Conservation (phyloP, 2,113 vertebrate species). For the Rhadina sibilatrix region DNA sequence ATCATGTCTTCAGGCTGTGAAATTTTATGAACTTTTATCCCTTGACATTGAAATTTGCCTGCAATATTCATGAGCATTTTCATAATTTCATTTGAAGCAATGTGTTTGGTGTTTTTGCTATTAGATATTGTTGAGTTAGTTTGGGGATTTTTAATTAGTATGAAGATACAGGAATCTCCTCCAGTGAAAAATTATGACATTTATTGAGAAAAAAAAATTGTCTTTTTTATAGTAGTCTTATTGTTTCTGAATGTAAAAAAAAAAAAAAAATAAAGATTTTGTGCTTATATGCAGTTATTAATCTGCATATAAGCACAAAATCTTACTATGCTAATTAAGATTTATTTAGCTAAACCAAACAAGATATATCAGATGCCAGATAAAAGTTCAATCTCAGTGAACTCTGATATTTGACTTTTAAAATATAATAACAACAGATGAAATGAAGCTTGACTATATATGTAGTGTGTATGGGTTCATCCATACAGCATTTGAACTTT, state of each 20-base stretch:
- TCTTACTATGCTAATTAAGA: too few relatives aligned
- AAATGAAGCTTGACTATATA: neutral
- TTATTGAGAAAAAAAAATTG: neutral
- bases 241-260: neutral
- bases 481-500: neutral
- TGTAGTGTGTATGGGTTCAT: neutral
- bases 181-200: neutral
- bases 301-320: too few relatives aligned
- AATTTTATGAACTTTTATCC: conserved; percentile 28
- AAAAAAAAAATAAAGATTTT: neutral
- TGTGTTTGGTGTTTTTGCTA: neutral
- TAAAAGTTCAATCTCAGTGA: neutral
- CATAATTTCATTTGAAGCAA: neutral
- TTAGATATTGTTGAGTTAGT: neutral
- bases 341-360: neutral
- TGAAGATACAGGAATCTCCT: neutral
- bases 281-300: neutral
- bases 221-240: neutral
- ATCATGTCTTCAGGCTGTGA: neutral
- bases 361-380: neutral
- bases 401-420: neutral
- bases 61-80: neutral
- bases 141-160: neutral
- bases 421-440: neutral
- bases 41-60: neutral